Conservation (phyloP, 2,888 invertebrate genomes). For the Archips crataeganus region DNA sequence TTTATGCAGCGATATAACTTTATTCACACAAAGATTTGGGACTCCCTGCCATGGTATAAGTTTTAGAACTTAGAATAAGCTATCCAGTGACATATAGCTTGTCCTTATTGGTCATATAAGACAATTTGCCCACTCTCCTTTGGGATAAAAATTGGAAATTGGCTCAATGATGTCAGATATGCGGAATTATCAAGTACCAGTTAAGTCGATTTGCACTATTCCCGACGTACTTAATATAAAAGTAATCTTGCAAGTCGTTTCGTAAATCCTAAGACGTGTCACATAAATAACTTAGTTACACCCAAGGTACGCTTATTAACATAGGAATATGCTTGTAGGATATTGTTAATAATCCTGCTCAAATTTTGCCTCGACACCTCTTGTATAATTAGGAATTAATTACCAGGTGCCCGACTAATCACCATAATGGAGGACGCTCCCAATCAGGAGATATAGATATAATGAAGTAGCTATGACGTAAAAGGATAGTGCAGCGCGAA, state of each 20-base stretch:
- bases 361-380: constrained; percentile 35
- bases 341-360: constrained; percentile 30
- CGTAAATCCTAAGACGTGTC: neutral
- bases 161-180: no score
- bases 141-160: no score
- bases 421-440: constrained; percentile 33
- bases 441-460: constrained; percentile 14
- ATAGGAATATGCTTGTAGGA: constrained; percentile 27
- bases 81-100: no score
- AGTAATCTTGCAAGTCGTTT: neutral
- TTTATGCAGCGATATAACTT: no score
- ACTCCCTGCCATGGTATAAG: no score
- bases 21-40: no score
- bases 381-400: constrained; percentile 39
- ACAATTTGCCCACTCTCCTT: no score
- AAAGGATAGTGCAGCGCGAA: neutral
- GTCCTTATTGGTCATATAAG: no score
- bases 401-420: constrained; percentile 27
- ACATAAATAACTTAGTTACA: neutral
- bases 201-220: no score
- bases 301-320: constrained; percentile 3
- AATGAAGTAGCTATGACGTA: neutral
- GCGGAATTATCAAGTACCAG: no score
- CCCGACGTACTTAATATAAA: no score
- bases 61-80: no score